A percentile compares a stretch with the other conserved stretches of the same genome.
These are phyloP conservation scores for Macquaria australasica DNA, from an alignment of 2,113 vertebrate species.

Conservation along the genomic window DNA sequence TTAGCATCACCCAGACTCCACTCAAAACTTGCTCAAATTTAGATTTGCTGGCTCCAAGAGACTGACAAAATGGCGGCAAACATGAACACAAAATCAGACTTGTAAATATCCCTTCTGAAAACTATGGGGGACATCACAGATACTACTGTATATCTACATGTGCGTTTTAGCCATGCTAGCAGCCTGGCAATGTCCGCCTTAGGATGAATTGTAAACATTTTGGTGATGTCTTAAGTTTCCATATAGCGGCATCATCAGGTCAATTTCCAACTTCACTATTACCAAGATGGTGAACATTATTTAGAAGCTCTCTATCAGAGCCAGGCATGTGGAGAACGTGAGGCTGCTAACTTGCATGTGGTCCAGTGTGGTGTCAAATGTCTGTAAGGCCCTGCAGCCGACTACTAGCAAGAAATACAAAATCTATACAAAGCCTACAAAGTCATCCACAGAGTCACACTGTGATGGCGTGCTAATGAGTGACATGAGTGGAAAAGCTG, in stretches of 20 bases:
- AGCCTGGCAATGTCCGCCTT: not conserved
- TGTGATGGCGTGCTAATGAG: slow-evolving; percentile 76
- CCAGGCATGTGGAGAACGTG: slow-evolving; percentile 9
- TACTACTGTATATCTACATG: not conserved
- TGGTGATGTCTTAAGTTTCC: too few species aligned
- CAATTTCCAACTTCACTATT: not conserved
- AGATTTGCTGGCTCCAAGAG: not conserved
- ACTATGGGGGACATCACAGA: not conserved
- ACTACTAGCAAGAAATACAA: not conserved
- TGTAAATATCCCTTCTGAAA: not conserved
- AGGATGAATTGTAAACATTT: not conserved
- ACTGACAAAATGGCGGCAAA: not conserved
- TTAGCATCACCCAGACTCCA: not conserved
- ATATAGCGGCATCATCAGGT: too few species aligned
- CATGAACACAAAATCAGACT: not conserved
- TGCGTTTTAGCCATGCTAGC: not conserved
- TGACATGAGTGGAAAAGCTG: slow-evolving; percentile 45
- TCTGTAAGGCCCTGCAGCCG: slow-evolving; percentile 30
- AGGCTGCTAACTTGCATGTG: slow-evolving; percentile 9
- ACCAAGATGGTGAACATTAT: slow-evolving; percentile 19
- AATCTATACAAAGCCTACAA: slow-evolving; percentile 59
- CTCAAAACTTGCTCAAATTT: slow-evolving; percentile 7
- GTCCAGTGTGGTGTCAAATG: slow-evolving; percentile 47
- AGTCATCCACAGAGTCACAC: slow-evolving; percentile 50
- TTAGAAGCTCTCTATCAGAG: slow-evolving; percentile 11